Base-by-base conservation (phyloP, 2,797 vertebrate species). In the Echeneis naucrates region DNA sequence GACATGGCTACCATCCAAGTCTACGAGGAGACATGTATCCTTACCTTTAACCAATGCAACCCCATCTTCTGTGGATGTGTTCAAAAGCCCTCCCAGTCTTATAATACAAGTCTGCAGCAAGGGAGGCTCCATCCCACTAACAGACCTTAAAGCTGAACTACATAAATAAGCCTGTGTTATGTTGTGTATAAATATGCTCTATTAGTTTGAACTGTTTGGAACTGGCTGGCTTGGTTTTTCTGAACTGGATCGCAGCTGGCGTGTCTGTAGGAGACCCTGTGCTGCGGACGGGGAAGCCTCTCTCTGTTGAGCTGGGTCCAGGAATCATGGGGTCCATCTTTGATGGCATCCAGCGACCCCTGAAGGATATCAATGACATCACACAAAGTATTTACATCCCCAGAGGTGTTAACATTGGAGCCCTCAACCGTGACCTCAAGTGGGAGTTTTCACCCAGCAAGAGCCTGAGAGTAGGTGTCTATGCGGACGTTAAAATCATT, bases 21-120 rank as follows among this genome's bases (percentile, higher is more conserved):
- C 80, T 99, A 99, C n/a, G 98, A 99, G 91, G 98, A 99, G 94
- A 99, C 98, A 0, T 99, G 98, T 99, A 99, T 99, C 97, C 95
- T 97, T 48, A 40, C 27, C 26, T 45, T 35, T 26, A 9, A 23
- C 0, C 37, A 2, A 7, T 5, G 30, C 17, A 26, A 26, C 33
- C 14, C 42, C 45, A 13, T 5, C 19, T 24, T 17, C 9, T 24
- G 17, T 7, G n/a, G n/a, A n/a, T n/a, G n/a, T 35, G 11, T 35
- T 35, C 2, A 8, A 35, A 35, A 35, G 33, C 2, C 33, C 33
- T 35, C 33, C 33, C 33, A 35, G 5, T 35, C 5, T 35, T 35
- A 35, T 35, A 35, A 1, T 35, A 10, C 6, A 35, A 35, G 33
- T 35, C 10, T 10, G 3, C 33, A 35, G 33, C 33, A 35, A 8